Evolutionary conservation across 2,888 invertebrate species (phyloP).

Genomic region (Chesias legatella): DNA sequence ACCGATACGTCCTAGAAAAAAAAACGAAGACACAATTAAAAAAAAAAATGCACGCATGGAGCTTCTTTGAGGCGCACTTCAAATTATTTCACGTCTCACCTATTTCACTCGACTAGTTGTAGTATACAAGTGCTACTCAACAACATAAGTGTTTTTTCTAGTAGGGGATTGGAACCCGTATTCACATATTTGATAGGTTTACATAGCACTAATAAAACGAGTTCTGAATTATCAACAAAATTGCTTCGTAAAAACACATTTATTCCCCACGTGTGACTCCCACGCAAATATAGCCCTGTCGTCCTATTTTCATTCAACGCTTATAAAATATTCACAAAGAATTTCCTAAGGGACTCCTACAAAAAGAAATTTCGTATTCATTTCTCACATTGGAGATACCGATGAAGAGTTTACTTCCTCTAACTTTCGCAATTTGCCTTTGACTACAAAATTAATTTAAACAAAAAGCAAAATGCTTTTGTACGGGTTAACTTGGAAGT

Average conservation of each 20-base stretch:
- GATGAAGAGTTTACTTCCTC: constrained; percentile 28
- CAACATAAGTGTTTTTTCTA: no score
- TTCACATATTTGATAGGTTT: no score
- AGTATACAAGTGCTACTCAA: no score
- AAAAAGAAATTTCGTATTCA: constrained; percentile 40
- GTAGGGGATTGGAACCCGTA: no score
- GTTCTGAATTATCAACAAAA: neutral
- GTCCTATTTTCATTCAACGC: constrained; percentile 30
- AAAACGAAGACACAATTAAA: no score
- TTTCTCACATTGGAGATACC: constrained; percentile 30
- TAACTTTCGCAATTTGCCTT: constrained; percentile 25
- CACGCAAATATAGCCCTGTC: constrained; percentile 13
- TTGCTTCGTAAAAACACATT: constrained; percentile 15
- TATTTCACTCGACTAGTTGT: no score
- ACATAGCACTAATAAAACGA: no score
- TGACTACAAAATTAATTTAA: constrained; percentile 25
- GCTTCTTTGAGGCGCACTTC: no score
- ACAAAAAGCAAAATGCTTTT: constrained; percentile 19
- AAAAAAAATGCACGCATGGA: no score
- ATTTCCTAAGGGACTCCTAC: constrained; percentile 27
- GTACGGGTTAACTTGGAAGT: constrained; percentile 13
- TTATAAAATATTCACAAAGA: constrained; percentile 39
- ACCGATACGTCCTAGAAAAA: no score
- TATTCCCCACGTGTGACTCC: constrained; percentile 16
- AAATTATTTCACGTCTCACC: no score